Conservation (phyloP, 30 jellyfish, hydroid and myxozoan species). For the Pelagia noctiluca region DNA sequence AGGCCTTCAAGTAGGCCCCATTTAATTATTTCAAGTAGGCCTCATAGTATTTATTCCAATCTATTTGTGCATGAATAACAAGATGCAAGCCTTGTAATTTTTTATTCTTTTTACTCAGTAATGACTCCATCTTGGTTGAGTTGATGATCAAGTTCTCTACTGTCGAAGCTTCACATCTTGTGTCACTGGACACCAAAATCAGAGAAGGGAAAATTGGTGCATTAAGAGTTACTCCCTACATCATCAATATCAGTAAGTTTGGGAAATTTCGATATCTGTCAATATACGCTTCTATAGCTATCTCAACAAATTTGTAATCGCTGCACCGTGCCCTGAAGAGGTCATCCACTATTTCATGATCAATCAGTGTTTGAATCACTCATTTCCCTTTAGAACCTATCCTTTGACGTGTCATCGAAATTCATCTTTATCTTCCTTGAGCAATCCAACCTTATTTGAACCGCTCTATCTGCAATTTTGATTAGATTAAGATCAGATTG, state of each 20-base stretch:
- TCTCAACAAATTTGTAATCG: background rate
- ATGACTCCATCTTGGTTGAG: conserved; percentile 9
- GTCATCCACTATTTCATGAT: background rate
- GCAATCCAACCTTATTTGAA: no score
- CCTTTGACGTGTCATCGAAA: background rate
- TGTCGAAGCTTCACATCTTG: conserved; percentile 37
- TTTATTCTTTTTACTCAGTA: background rate
- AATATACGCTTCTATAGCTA: no score
- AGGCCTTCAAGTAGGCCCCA: background rate
- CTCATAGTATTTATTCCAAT: background rate
- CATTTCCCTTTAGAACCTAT: background rate
- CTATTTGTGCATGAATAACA: background rate
- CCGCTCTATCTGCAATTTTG: no score
- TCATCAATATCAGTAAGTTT: conserved; percentile 49
- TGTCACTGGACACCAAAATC: conserved; percentile 16
- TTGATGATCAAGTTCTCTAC: conserved; percentile 20
- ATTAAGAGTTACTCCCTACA: background rate
- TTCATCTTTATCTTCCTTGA: background rate
- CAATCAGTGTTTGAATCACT: background rate
- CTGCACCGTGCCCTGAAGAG: background rate
- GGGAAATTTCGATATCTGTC: no score
- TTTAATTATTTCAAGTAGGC: background rate
- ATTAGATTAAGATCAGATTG: no score
- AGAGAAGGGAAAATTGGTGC: conserved; percentile 19
- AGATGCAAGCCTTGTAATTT: background rate